Evolutionary conservation across 2,113 vertebrate genomes (phyloP), one percentile per base, ranked within the genome.

Genomic region (Tenrec ecaudatus): DNA sequence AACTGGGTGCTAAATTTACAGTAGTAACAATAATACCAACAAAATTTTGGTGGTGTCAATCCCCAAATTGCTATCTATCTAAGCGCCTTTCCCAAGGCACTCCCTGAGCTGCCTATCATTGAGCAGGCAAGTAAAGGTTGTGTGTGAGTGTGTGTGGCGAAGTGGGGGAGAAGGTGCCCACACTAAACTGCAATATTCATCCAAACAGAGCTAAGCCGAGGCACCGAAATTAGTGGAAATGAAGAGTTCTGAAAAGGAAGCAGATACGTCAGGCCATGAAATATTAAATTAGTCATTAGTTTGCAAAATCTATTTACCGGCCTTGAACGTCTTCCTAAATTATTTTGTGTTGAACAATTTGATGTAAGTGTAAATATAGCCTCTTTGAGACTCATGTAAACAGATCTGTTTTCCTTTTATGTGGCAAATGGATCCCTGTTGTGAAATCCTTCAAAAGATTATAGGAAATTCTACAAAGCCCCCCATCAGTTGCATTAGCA

Each of bases 341-440:
- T 92, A 81, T 92, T 91, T 93, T 95, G 3, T 64, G 19, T 64
- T 80, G 8, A 90, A 90, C 27, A 87, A 87, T 6, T 38, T 58
- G 31, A 64, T 71, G 11, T 5, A 62, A 62, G 6, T 64, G 0
- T 43, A 91, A 78, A 57, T 73, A 16, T 53, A 85, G 3, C 36
- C 36, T 88, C 62, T 83, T 25, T 40, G n/a, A 91, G 66, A 66
- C 73, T 29, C 57, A 27, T 2, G 29, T 25, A 82, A 27, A 90
- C 58, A n/a, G 4, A 84, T 95, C 58, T 83, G 16, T 86, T 94
- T 91, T 79, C 69, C 40, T 91, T 92, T 81, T 64, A 82, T 78
- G 94, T 88, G 69, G 16, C 64, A 85, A 93, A 82, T 82, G 76
- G 20, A 62, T 66, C 10, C 47, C 22, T 71, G 82, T 57, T 92